phyloP scores from a whole-genome alignment of 2,113 vertebrate species.

The Odontesthes bonariensis region DNA sequence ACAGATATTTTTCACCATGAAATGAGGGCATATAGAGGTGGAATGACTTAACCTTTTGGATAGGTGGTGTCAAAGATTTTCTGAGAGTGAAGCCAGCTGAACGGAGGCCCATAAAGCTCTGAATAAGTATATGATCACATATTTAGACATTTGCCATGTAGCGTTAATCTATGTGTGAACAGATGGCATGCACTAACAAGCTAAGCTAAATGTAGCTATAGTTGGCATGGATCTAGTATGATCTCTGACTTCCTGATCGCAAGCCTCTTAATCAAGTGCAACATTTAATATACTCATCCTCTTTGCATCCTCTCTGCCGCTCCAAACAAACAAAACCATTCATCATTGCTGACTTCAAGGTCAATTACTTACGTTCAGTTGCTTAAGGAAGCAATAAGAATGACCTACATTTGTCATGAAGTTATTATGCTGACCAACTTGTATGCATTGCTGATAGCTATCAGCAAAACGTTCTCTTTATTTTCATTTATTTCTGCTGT shows the following conservation, averaged over 20 bases:
- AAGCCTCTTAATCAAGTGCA: conserved; percentile 79
- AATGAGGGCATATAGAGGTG: too few relatives aligned
- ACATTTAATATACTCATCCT: conserved; percentile 73
- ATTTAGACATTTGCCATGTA: conserved; percentile 36
- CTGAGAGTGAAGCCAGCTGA: not conserved
- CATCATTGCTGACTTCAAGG: conserved; percentile 28
- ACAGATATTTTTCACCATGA: too few relatives aligned
- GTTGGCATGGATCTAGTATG: conserved; percentile 65
- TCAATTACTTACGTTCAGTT: not conserved
- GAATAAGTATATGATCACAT: not conserved
- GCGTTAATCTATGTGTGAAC: conserved; percentile 72
- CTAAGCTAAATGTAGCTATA: conserved; percentile 76
- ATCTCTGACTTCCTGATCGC: conserved; percentile 74
- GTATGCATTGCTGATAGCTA: not conserved
- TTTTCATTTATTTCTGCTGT: not conserved
- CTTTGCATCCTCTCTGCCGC: conserved; percentile 46
- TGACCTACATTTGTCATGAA: not conserved
- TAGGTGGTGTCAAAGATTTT: not conserved
- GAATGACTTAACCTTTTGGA: not conserved
- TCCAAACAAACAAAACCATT: conserved; percentile 34
- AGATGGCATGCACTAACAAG: conserved; percentile 76
- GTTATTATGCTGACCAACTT: not conserved
- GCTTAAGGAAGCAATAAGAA: not conserved
- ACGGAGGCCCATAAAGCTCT: not conserved
- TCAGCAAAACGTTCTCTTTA: not conserved